Evolutionary conservation across 37 sponge, comb jelly and placozoan species (phyloP), one percentile per base, ranked within the genome.

Genomic region (Ephydatia muelleri): DNA sequence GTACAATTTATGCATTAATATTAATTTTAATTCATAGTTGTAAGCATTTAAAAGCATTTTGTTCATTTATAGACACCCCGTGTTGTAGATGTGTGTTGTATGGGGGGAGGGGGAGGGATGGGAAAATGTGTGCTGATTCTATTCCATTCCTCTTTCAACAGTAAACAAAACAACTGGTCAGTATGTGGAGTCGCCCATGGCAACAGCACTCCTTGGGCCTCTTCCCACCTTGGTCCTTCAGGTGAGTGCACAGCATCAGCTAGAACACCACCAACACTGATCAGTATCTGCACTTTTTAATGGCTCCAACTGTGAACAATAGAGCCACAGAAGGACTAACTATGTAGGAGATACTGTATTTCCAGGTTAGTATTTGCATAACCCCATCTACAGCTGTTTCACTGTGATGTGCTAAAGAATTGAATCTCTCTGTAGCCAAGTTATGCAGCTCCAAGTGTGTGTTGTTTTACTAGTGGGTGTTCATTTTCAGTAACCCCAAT

Each of bases 401-500:
- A n/a, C n/a, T n/a, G n/a, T n/a, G n/a, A n/a, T n/a, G n/a, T n/a
- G n/a, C n/a, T n/a, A n/a, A n/a, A n/a, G n/a, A n/a, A n/a, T n/a
- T n/a, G n/a, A n/a, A n/a, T n/a, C n/a, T n/a, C n/a, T n/a, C n/a
- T n/a, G n/a, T n/a, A n/a, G 43, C 43, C 43, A 43, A 43, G 43
- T 43, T 3, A 6, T 43, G 6, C 43, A 43, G 6, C 43, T 43
- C 6, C 6, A 3, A 43, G 43, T 43, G 43, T 43, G 3, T 43
- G 43, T 43, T n/a, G n/a, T n/a, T n/a, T 43, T 43, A 57, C 12
- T 16, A 21, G 9, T 14, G 57, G 19, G 9, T 5, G 19, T 57
- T 57, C 1, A 13, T 57, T 57, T 71, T 28, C 38, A 88, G 84
- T 88, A 33, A 70, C 73, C 29, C 84, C 73, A 26, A 30, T 87